These are phyloP conservation scores for Amblyopsis hoosieri DNA, from an alignment of 2,797 vertebrate genomes.

Conservation along the genomic window DNA sequence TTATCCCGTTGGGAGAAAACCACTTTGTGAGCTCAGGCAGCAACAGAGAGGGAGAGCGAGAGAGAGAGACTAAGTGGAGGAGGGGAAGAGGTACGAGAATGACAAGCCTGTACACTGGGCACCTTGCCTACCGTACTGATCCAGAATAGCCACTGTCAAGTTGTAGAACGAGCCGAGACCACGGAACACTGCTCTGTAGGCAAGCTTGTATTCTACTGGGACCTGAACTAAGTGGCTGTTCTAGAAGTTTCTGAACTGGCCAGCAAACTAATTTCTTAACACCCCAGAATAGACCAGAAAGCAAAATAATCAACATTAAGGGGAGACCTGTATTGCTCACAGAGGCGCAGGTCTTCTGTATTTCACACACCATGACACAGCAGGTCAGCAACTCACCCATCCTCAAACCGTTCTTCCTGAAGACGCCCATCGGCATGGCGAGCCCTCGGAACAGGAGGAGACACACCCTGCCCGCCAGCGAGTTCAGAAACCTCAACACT, in stretches of 20 bases:
- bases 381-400: constrained; percentile 68
- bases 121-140: constrained; percentile 13
- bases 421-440: constrained; percentile 54
- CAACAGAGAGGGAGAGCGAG: constrained; percentile 12
- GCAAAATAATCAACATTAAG: neutral
- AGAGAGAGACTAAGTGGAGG: neutral
- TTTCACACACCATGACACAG: constrained; percentile 63
- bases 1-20: constrained; percentile 54
- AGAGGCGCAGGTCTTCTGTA: neutral
- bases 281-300: constrained; percentile 3
- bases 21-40: constrained; percentile 60
- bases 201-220: neutral
- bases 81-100: constrained; percentile 16
- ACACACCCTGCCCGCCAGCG: constrained; percentile 82
- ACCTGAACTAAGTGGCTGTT: neutral
- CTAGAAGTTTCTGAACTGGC: too few relatives aligned
- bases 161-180: constrained; percentile 18
- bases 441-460: constrained; percentile 66
- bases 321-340: neutral
- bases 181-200: neutral
- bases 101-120: constrained; percentile 30
- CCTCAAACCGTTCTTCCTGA: constrained; percentile 77
- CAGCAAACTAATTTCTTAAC: too few relatives aligned
- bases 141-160: constrained; percentile 24
- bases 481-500: constrained; percentile 81